Evolutionary conservation across 2,888 invertebrate species (phyloP).

Genomic region (Camptogramma bilineatum): DNA sequence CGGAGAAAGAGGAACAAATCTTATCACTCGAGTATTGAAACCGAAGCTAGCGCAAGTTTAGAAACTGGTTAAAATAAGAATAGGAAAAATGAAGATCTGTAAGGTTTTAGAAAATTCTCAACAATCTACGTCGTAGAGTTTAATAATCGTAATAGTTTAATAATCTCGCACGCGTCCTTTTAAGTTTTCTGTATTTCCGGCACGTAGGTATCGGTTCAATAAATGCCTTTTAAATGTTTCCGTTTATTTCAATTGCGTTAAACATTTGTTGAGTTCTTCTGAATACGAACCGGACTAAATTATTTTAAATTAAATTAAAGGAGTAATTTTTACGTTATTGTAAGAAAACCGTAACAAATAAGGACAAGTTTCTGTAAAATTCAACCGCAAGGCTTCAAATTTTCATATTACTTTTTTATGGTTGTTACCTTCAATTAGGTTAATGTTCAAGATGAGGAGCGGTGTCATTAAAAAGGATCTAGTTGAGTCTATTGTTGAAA

Average conservation of each 20-base stretch:
- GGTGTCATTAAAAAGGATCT: too few relatives aligned
- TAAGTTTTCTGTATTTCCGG: constrained; percentile 15
- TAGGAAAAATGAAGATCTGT: too few relatives aligned
- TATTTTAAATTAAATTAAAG: constrained; percentile 1
- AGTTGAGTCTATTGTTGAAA: too few relatives aligned
- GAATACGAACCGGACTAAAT: not conserved
- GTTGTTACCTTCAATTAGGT: too few relatives aligned
- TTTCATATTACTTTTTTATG: not conserved
- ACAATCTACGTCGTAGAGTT: too few relatives aligned
- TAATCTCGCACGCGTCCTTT: not conserved
- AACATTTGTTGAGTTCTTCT: constrained; percentile 4
- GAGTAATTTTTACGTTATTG: not conserved
- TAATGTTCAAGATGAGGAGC: too few relatives aligned
- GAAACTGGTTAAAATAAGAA: too few relatives aligned
- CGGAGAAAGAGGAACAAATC: too few relatives aligned
- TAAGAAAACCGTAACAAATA: not conserved
- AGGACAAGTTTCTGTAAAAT: not conserved
- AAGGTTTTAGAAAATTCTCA: not conserved
- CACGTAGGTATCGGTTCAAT: constrained; percentile 12
- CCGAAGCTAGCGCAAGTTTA: too few relatives aligned
- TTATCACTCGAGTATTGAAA: too few relatives aligned
- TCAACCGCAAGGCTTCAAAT: not conserved
- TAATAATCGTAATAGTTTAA: not conserved
- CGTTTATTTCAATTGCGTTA: constrained; percentile 16
- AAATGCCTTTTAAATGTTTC: constrained; percentile 20